A percentile compares a stretch with the other conserved stretches of the same genome.
Evolutionary conservation across 2,113 vertebrate species (phyloP).

Genomic region (Cyprinus carpio): DNA sequence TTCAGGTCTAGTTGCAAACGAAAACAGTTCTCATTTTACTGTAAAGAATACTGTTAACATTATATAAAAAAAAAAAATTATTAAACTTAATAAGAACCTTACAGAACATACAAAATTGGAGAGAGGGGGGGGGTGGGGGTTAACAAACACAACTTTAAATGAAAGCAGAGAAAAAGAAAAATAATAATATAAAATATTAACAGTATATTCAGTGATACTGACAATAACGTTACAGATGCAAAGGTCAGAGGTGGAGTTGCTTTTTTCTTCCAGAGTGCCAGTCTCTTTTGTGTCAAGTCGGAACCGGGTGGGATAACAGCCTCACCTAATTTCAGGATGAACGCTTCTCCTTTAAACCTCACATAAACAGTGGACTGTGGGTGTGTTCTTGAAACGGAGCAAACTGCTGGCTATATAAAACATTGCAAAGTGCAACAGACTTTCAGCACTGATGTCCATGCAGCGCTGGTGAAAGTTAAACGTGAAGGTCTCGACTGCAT

Average conservation of each 20-base stretch:
- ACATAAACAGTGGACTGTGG: neutral
- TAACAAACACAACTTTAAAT: too few species aligned
- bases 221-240: too few species aligned
- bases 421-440: neutral
- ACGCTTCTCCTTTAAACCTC: neutral
- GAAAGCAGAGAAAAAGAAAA: too few species aligned
- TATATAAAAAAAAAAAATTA: too few species aligned
- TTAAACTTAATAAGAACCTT: too few species aligned
- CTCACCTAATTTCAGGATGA: neutral
- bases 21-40: too few species aligned
- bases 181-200: too few species aligned
- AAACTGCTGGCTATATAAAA: neutral
- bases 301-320: neutral
- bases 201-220: too few species aligned
- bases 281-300: neutral
- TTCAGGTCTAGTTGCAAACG: too few species aligned
- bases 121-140: too few species aligned
- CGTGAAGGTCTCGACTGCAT: neutral
- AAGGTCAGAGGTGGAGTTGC: neutral
- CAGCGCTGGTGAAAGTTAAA: neutral
- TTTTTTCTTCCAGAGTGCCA: neutral
- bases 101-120: too few species aligned
- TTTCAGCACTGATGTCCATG: neutral
- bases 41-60: too few species aligned
- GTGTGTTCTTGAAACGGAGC: neutral